A percentile compares a stretch with the other conserved stretches of the same genome.
Evolutionary conservation across 2,113 vertebrate genomes (phyloP).

Genomic region (Dicentrarchus labrax): DNA sequence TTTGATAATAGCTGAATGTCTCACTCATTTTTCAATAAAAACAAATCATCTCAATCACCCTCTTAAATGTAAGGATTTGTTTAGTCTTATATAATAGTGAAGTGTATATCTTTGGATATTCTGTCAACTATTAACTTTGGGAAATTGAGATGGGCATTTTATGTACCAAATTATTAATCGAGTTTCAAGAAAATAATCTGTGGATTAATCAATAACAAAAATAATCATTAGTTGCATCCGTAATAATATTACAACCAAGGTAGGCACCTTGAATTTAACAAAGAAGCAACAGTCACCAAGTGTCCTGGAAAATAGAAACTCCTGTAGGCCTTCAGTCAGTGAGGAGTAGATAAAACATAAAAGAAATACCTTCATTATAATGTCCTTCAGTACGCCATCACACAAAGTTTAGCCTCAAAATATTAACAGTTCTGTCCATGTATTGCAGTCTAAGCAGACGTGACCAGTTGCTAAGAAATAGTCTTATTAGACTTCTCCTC

Average conservation of each 20-base stretch:
- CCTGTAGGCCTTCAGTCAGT: too few species aligned
- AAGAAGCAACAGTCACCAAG: too few species aligned
- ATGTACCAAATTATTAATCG: background rate
- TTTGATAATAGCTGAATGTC: background rate
- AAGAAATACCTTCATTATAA: background rate
- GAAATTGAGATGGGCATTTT: background rate
- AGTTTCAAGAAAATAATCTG: background rate
- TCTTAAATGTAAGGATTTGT: background rate
- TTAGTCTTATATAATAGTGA: background rate
- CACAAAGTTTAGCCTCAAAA: background rate
- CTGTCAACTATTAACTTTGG: background rate
- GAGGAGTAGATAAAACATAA: background rate
- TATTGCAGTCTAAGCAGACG: background rate
- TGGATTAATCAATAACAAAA: background rate
- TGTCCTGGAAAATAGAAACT: background rate
- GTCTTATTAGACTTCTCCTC: constrained; percentile 20
- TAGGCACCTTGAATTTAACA: background rate
- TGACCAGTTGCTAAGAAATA: constrained; percentile 18
- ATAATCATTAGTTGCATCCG: background rate
- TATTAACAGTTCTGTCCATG: background rate
- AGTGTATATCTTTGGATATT: background rate
- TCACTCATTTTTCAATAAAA: background rate
- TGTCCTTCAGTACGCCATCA: background rate
- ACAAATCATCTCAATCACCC: too few species aligned
- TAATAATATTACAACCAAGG: too few species aligned